Evolutionary conservation across 2,888 invertebrate species (phyloP).

Genomic region (Mimumesa dahlbomi): DNA sequence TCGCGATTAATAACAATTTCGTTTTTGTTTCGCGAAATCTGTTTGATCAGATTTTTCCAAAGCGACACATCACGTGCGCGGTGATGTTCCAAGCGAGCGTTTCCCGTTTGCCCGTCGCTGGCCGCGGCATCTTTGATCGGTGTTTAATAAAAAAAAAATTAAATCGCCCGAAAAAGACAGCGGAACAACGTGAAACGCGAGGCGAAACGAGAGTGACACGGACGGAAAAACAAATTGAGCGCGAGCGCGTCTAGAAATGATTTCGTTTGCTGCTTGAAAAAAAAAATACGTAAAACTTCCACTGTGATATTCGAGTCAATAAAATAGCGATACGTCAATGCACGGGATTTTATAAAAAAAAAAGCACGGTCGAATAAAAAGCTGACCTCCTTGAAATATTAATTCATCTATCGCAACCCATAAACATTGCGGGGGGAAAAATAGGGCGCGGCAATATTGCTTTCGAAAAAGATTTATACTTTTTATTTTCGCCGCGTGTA

Average conservation of each 20-base stretch:
- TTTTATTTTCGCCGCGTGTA: too few relatives aligned
- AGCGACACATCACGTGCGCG: too few relatives aligned
- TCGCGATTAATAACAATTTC: background rate
- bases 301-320: background rate
- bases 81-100: too few relatives aligned
- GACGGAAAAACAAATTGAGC: background rate
- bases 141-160: background rate
- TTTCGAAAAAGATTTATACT: too few relatives aligned
- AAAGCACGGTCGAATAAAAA: constrained; percentile 11
- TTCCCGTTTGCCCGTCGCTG: background rate
- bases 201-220: background rate
- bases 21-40: too few relatives aligned
- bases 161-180: background rate
- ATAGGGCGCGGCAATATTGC: too few relatives aligned
- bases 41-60: too few relatives aligned
- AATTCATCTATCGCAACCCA: background rate
- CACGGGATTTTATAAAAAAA: background rate
- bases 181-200: background rate
- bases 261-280: background rate
- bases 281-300: background rate
- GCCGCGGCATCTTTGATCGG: background rate
- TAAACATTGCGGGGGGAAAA: too few relatives aligned
- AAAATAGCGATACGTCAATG: constrained; percentile 18
- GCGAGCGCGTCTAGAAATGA: background rate
- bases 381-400: constrained; percentile 14